phyloP scores from a whole-genome alignment of 2,797 vertebrate genomes.

The Remorina albescens region DNA sequence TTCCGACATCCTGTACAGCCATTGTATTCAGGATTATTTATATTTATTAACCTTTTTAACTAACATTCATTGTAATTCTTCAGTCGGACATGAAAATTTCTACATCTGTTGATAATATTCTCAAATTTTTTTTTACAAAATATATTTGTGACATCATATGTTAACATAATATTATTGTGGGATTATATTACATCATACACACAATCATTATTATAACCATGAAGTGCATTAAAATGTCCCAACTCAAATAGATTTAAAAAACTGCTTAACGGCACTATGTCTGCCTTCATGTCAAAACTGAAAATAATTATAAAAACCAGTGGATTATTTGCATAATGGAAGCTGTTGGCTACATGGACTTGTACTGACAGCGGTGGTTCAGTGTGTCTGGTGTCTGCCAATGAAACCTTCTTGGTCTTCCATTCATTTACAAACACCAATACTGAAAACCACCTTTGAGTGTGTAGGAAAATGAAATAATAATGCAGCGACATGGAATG shows the following conservation, averaged over 20 bases:
- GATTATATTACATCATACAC: background rate
- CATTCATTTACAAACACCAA: background rate
- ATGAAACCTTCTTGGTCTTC: background rate
- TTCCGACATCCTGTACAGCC: background rate
- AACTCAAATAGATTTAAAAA: background rate
- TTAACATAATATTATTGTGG: background rate
- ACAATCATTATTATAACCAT: too few relatives aligned
- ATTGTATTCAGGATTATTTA: background rate
- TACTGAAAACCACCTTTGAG: background rate
- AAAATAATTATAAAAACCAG: background rate
- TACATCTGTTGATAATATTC: background rate
- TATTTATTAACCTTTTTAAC: background rate
- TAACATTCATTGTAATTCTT: too few relatives aligned
- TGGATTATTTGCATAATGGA: background rate
- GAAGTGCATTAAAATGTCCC: too few relatives aligned
- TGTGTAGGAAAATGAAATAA: background rate
- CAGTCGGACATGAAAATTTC: background rate
- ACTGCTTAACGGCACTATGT: background rate
- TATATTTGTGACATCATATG: background rate
- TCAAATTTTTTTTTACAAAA: background rate
- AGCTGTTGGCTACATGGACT: background rate
- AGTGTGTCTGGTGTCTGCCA: background rate
- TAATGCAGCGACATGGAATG: background rate
- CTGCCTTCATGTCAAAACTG: background rate
- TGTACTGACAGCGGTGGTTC: background rate